These are phyloP conservation scores for Pachyramphus minor DNA, from an alignment of 2,113 vertebrate genomes.

Conservation along the genomic window DNA sequence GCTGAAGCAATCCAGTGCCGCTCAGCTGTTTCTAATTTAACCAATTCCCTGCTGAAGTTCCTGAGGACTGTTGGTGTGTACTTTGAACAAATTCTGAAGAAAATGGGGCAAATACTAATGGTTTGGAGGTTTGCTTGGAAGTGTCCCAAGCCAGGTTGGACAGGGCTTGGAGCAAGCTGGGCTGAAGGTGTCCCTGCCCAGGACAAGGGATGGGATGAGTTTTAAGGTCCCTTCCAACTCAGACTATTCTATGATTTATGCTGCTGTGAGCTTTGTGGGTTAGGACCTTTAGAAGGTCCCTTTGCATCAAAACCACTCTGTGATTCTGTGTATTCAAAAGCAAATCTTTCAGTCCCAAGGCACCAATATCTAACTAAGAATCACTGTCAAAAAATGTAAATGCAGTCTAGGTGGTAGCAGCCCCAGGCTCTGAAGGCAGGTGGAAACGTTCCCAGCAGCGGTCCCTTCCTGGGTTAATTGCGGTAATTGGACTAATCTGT, in stretches of 20 bases:
- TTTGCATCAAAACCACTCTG: neutral
- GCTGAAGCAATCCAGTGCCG: neutral
- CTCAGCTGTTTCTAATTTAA: neutral
- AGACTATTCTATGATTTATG: neutral
- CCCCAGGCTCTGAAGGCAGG: neutral
- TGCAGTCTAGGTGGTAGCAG: neutral
- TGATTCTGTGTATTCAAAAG: neutral
- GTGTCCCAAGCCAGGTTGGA: neutral
- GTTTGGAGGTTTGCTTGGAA: neutral
- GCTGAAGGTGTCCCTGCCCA: neutral
- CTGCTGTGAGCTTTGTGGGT: too few relatives aligned
- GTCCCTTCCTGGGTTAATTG: neutral
- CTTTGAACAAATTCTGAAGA: neutral
- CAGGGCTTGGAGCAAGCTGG: accelerated
- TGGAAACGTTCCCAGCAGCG: neutral
- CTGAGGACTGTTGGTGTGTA: neutral
- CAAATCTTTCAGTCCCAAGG: neutral
- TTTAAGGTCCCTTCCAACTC: neutral
- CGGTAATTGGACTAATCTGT: neutral
- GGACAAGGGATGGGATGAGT: neutral
- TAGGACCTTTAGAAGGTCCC: too few relatives aligned
- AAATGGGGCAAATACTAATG: neutral
- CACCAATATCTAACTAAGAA: too few relatives aligned
- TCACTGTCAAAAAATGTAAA: too few relatives aligned
- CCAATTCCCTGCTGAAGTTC: neutral